Evolutionary conservation across 64 coral and sea anemone species (phyloP), one percentile per base, ranked within the genome.

Genomic region (Orbicella faveolata): DNA sequence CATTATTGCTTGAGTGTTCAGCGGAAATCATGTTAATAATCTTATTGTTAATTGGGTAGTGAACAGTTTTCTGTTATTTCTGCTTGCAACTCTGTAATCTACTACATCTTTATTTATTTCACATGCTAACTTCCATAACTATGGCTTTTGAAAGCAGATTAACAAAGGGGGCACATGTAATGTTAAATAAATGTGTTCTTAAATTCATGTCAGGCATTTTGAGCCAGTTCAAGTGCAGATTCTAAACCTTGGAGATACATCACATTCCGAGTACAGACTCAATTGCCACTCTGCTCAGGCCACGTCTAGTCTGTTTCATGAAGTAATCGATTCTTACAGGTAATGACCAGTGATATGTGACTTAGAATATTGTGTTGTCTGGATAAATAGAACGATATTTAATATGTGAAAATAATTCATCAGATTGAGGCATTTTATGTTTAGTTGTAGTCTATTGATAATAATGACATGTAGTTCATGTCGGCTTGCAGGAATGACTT

Each of bases 221-320:
- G 78, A 88, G 61, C 76, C 74, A 70, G 61, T 92, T 65, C 87
- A 89, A 16, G 48, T 93, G 53, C 87, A 77, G 61, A 79, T 96
- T 14, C 34, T 96, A 30, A 96, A 96, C 59, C 88, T 96, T 30
- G 92, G 95, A 82, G 92, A 96, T 54, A 96, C 95, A 63, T 91
- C 92, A 63, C 95, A 96, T 85, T 96, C 95, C 16, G 92, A 94
- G 63, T 96, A 96, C 54, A 90, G 92, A 64, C 21, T 88, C 0
- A 41, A 87, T 16, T 77, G 92, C 39, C 65, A 75, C 25, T 88
- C 84, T 69, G 90, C 87, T 21, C 91, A 89, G 44, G 81, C 92
- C 0, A 90, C 83, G 59, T 96, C 91, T 17, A 88, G 80, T 88
- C 61, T 87, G 26, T 96, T 91, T 83, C 57, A 88, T 75, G 80